These are phyloP conservation scores for Panulirus ornatus DNA, from an alignment of 1,140 invertebrate genomes.

Conservation along the genomic window DNA sequence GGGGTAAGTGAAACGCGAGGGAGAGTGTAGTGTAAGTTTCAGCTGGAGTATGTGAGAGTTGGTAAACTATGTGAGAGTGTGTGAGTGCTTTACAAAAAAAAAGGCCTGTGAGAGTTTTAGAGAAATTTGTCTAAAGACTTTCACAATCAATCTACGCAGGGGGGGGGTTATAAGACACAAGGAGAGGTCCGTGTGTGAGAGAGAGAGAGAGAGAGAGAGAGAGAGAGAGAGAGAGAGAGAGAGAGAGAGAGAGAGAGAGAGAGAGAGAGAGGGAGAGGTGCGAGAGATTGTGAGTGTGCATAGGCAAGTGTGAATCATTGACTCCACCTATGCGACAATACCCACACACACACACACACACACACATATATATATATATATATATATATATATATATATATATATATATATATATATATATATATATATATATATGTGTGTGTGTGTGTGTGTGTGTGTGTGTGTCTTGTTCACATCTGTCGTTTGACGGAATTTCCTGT, in stretches of 20 bases:
- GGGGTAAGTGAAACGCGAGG: background rate
- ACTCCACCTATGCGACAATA: too few species aligned
- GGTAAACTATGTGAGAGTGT: too few species aligned
- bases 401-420: constrained; percentile 37
- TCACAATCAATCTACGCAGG: too few species aligned
- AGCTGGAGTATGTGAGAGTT: too few species aligned
- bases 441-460: background rate
- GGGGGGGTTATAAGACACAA: too few species aligned
- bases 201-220: constrained; percentile 4
- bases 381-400: constrained; percentile 49
- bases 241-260: constrained; percentile 1
- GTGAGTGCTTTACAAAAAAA: too few species aligned
- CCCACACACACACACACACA: constrained; percentile 7
- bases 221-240: constrained; percentile 9
- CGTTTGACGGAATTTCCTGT: too few species aligned
- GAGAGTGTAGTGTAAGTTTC: background rate
- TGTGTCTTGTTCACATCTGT: too few species aligned
- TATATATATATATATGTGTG: constrained; percentile 18
- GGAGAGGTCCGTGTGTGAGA: too few species aligned
- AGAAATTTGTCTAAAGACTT: too few species aligned
- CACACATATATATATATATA: constrained; percentile 26
- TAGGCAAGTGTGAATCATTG: too few species aligned
- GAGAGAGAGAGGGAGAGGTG: background rate
- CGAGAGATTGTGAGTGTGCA: background rate
- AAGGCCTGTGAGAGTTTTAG: too few species aligned